These are phyloP conservation scores for Arctopsyche grandis DNA, from an alignment of 1,140 invertebrate genomes.

Conservation along the genomic window DNA sequence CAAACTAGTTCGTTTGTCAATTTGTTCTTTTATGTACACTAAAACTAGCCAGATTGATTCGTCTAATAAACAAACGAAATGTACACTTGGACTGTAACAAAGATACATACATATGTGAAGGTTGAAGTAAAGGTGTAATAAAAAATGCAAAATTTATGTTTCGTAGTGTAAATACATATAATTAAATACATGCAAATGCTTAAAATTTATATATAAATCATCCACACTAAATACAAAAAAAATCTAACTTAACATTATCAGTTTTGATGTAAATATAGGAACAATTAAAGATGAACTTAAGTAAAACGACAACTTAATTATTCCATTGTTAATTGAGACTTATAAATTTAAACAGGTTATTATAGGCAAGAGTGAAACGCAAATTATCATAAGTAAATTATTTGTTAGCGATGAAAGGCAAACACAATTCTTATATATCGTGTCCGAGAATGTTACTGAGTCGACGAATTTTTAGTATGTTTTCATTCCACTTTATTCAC, in stretches of 20 bases:
- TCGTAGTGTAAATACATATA: conserved; percentile 8
- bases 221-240: conserved; percentile 4
- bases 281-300: conserved; percentile 23
- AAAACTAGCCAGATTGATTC: too few species aligned
- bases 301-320: conserved; percentile 26
- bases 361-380: conserved; percentile 26
- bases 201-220: conserved; percentile 11
- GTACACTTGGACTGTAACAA: too few species aligned
- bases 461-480: background rate
- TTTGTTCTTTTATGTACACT: too few species aligned
- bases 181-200: conserved; percentile 22
- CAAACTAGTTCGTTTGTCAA: too few species aligned
- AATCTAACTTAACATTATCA: conserved; percentile 32
- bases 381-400: background rate
- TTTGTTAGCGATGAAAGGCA: background rate
- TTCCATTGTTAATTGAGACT: conserved; percentile 32
- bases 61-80: too few species aligned
- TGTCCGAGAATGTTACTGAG: background rate
- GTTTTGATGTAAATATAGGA: conserved; percentile 38
- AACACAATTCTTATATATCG: background rate
- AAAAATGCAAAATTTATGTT: too few species aligned
- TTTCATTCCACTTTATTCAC: background rate
- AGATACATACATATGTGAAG: too few species aligned
- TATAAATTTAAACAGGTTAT: background rate
- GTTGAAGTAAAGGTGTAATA: too few species aligned